Conservation (phyloP, 2,888 invertebrate genomes). For the Watsonalla cultraria region DNA sequence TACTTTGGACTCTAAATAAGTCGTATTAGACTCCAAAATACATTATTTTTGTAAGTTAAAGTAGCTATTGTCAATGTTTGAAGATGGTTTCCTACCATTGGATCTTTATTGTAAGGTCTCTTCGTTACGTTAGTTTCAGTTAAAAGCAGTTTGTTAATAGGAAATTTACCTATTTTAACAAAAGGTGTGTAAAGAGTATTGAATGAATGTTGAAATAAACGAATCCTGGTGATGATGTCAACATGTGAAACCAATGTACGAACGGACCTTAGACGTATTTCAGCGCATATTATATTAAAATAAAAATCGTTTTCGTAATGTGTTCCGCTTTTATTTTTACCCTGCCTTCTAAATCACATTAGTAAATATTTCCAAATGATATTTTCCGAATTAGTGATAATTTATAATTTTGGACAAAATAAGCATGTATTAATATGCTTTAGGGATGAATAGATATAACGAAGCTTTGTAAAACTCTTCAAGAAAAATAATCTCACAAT, state of each 20-base stretch:
- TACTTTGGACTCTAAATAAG: conserved; percentile 25
- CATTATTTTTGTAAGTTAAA: conserved; percentile 55
- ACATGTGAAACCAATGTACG: neutral
- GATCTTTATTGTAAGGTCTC: conserved; percentile 45
- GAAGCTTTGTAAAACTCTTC: too few relatives aligned
- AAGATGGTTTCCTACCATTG: conserved; percentile 29
- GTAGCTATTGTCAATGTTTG: conserved; percentile 44
- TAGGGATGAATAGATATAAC: too few relatives aligned
- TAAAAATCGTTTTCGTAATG: conserved; percentile 45
- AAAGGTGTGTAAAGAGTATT: too few relatives aligned
- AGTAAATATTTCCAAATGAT: too few relatives aligned
- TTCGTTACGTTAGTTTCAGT: neutral
- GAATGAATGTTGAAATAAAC: neutral
- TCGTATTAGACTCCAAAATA: conserved; percentile 15
- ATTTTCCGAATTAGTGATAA: too few relatives aligned
- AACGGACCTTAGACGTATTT: conserved; percentile 46
- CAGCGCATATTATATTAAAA: conserved; percentile 59
- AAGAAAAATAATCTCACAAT: too few relatives aligned
- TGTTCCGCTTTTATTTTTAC: conserved; percentile 9
- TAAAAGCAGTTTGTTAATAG: neutral
- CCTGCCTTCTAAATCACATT: neutral
- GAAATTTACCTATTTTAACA: too few relatives aligned
- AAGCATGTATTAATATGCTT: too few relatives aligned
- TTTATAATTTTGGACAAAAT: too few relatives aligned
- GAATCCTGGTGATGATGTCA: neutral